Conservation (phyloP, 2,113 vertebrate genomes). For the Panurus biarmicus region DNA sequence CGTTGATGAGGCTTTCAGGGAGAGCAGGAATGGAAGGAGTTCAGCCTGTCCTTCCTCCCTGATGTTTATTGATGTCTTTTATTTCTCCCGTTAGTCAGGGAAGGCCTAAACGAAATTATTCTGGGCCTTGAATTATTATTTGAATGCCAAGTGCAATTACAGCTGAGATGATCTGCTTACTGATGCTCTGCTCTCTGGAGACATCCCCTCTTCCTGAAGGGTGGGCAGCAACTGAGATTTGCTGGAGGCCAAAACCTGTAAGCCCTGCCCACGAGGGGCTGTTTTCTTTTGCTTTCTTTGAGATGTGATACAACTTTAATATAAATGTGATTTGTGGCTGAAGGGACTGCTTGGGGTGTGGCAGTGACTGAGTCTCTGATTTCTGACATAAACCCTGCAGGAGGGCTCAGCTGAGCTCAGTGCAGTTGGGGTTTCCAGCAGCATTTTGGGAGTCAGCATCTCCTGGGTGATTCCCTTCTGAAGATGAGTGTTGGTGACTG, state of each 20-base stretch:
- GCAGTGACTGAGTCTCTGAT: not conserved
- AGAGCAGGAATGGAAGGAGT: not conserved
- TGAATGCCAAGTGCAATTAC: conserved; percentile 21
- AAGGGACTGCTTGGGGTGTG: not conserved
- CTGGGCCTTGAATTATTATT: not conserved
- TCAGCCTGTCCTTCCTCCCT: not conserved
- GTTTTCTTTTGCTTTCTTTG: not conserved
- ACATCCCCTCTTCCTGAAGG: not conserved
- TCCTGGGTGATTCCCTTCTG: not conserved
- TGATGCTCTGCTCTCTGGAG: not conserved
- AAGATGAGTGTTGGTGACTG: not conserved
- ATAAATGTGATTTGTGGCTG: not conserved
- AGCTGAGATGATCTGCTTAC: not conserved
- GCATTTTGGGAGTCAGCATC: not conserved
- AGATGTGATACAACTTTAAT: not conserved
- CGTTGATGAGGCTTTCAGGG: fast-evolving
- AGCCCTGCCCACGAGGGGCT: not conserved
- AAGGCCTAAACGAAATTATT: conserved; percentile 7
- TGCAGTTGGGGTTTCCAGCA: not conserved
- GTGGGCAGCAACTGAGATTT: not conserved
- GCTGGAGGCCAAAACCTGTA: not conserved
- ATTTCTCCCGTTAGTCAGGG: not conserved
- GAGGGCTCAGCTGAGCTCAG: not conserved
- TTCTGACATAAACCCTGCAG: not conserved
- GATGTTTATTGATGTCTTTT: not conserved